Conservation (phyloP, 1,140 invertebrate species). For the Apis florea region DNA sequence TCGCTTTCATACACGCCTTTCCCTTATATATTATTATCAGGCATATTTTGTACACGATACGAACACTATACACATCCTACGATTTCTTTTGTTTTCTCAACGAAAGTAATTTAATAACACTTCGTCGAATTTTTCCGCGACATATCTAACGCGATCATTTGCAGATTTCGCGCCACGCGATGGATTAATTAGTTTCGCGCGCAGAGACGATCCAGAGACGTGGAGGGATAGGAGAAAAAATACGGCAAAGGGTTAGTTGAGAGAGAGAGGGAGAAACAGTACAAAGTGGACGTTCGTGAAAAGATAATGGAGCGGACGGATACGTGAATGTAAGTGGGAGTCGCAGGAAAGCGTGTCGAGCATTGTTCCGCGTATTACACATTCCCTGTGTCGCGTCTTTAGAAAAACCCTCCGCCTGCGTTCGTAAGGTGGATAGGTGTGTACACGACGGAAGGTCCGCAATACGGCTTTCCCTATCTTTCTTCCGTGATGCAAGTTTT, state of each 20-base stretch:
- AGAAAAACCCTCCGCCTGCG: conserved; percentile 52
- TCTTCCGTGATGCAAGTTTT: conserved; percentile 59
- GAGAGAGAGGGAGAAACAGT: conserved; percentile 19
- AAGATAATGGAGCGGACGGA: conserved; percentile 61
- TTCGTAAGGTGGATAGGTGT: conserved; percentile 42
- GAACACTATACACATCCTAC: too few species aligned
- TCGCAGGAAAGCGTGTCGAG: conserved; percentile 63
- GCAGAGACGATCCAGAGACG: too few species aligned
- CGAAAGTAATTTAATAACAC: too few species aligned
- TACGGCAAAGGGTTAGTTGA: too few species aligned
- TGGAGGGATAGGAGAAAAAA: background rate
- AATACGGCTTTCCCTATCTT: conserved; percentile 28
- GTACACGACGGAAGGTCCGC: conserved; percentile 42
- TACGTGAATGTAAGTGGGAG: conserved; percentile 61
- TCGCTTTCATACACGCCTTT: too few species aligned
- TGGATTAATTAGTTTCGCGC: too few species aligned
- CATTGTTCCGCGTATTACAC: conserved; percentile 64
- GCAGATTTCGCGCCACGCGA: too few species aligned
- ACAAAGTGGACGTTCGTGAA: conserved; percentile 67
- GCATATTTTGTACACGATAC: too few species aligned
- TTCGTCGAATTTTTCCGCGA: too few species aligned
- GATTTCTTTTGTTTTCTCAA: too few species aligned
- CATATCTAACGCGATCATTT: too few species aligned
- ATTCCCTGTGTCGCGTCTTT: conserved; percentile 65
- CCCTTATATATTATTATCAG: too few species aligned